Evolutionary conservation across 2,888 invertebrate genomes (phyloP).

Genomic region (Nemoura dubitans): DNA sequence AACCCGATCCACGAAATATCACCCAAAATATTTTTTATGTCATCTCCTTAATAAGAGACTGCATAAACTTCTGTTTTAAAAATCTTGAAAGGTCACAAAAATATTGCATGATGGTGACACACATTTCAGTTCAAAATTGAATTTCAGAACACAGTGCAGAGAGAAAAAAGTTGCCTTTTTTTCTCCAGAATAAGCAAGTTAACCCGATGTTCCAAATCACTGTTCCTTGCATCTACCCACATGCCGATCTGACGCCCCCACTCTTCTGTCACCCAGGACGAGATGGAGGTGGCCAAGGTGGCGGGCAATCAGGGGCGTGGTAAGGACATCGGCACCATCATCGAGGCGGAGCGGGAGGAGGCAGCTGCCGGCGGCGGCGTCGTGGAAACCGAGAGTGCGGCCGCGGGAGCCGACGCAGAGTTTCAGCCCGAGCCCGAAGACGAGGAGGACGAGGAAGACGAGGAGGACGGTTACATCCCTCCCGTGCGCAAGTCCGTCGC

Average conservation of each 20-base stretch:
- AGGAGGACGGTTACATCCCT: slow-evolving; percentile 48
- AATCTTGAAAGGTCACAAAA: no score
- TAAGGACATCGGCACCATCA: slow-evolving; percentile 92
- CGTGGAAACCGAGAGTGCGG: slow-evolving; percentile 44
- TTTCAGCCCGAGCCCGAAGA: slow-evolving; percentile 56
- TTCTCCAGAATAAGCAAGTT: no score
- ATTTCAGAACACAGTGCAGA: no score
- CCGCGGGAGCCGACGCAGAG: slow-evolving; percentile 53
- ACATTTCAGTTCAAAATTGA: no score
- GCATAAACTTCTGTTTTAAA: no score
- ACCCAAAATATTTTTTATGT: no score
- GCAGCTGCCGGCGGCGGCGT: slow-evolving; percentile 35
- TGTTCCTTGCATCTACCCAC: neutral
- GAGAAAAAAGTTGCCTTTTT: no score
- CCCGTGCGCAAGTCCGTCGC: slow-evolving; percentile 53
- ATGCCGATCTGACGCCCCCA: no score
- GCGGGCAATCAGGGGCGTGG: slow-evolving; percentile 86
- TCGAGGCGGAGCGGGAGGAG: slow-evolving; percentile 77
- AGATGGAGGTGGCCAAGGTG: slow-evolving; percentile 64
- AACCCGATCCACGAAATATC: no score
- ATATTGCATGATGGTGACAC: no score
- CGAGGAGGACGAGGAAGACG: slow-evolving; percentile 49
- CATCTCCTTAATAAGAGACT: no score
- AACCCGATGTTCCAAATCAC: no score
- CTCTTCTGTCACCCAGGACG: neutral